These are phyloP conservation scores for Leptoteleia sp. DNA, from an alignment of 1,140 invertebrate genomes.

Conservation along the genomic window DNA sequence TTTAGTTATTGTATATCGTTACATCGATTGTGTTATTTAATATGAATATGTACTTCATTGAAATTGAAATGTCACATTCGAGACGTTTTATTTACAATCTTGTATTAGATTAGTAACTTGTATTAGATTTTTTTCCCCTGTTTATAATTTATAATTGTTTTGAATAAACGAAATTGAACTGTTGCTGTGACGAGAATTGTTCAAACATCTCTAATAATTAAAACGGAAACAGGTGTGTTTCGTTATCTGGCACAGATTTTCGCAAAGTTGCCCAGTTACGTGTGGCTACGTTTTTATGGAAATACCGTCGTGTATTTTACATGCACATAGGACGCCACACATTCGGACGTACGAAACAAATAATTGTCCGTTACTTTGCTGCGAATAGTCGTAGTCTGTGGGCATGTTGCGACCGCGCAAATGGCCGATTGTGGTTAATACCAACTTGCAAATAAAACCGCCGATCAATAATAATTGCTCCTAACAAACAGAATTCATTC, in stretches of 20 bases:
- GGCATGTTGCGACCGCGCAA: conserved; percentile 9
- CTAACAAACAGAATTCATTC: too few relatives aligned
- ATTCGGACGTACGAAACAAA: conserved; percentile 6
- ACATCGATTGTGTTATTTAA: too few relatives aligned
- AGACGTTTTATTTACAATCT: too few relatives aligned
- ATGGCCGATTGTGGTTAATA: conserved; percentile 27
- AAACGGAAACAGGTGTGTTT: conserved; percentile 2
- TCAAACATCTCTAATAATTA: neutral
- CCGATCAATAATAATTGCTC: too few relatives aligned
- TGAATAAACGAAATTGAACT: neutral
- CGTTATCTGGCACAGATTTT: conserved; percentile 11
- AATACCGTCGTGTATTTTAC: conserved; percentile 7
- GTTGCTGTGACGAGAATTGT: neutral
- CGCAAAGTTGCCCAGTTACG: conserved; percentile 1
- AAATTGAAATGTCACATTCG: too few relatives aligned
- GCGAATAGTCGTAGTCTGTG: conserved; percentile 7
- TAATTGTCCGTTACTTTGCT: conserved; percentile 14
- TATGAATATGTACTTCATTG: too few relatives aligned
- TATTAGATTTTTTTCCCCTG: too few relatives aligned
- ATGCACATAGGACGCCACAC: neutral
- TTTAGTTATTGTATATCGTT: too few relatives aligned
- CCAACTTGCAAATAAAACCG: conserved; percentile 17
- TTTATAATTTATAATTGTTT: neutral
- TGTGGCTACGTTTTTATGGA: conserved; percentile 10
- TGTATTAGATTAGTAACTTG: too few relatives aligned